These are phyloP conservation scores for Sisor rabdophorus DNA, from an alignment of 2,113 vertebrate genomes.

Conservation along the genomic window DNA sequence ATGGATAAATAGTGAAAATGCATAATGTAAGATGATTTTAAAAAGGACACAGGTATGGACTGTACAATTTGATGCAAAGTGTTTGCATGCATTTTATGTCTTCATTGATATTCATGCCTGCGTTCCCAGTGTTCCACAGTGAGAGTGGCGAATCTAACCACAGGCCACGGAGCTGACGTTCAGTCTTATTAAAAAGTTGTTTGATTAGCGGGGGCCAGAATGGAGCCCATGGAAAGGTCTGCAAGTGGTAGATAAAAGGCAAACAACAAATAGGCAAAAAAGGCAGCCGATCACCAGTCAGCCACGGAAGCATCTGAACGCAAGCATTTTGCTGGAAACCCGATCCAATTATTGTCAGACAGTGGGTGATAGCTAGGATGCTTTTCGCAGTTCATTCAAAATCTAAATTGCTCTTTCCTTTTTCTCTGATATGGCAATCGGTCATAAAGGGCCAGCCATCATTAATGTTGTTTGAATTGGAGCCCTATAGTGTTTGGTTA, in stretches of 20 bases:
- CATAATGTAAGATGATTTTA: neutral
- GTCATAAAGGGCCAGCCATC: conserved; percentile 97
- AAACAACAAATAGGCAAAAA: conserved; percentile 72
- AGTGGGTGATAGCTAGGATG: conserved; percentile 76
- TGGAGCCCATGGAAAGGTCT: conserved; percentile 77
- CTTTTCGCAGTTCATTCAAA: conserved; percentile 81
- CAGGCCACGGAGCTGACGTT: conserved; percentile 69
- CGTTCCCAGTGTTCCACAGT: conserved; percentile 55
- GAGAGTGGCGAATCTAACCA: conserved; percentile 62
- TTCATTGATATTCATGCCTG: conserved; percentile 71
- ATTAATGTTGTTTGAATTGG: conserved; percentile 99
- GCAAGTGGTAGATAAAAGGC: conserved; percentile 86
- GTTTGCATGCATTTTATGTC: conserved; percentile 26
- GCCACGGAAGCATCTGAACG: conserved; percentile 85
- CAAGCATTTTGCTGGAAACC: conserved; percentile 79
- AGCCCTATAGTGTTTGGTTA: conserved; percentile 96
- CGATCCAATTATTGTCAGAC: conserved; percentile 89
- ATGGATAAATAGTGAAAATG: neutral
- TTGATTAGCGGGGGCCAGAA: conserved; percentile 77
- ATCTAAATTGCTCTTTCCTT: conserved; percentile 92
- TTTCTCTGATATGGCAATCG: conserved; percentile 84
- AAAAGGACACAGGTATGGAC: conserved; percentile 1
- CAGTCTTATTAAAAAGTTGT: conserved; percentile 85
- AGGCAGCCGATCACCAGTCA: conserved; percentile 69
- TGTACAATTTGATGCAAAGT: conserved; percentile 12